Evolutionary conservation across 2,113 vertebrate genomes (phyloP).

Genomic region (Eulacestoma nigropectus): DNA sequence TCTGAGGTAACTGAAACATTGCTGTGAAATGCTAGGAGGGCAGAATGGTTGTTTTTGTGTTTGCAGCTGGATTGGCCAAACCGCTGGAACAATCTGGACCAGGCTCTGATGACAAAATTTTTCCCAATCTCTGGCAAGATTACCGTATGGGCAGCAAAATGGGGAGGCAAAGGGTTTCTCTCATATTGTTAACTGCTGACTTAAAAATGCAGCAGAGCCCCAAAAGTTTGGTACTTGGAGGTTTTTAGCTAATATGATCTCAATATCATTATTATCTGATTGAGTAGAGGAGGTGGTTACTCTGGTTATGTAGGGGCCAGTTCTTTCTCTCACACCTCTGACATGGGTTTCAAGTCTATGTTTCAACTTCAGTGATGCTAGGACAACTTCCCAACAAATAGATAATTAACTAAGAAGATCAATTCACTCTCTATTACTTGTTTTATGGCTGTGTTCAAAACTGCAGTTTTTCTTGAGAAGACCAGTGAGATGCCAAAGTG

Average conservation of each 20-base stretch:
- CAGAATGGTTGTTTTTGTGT: background rate
- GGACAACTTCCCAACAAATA: background rate
- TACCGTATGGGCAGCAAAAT: background rate
- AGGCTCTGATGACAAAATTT: background rate
- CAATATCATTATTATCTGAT: background rate
- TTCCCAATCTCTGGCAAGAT: background rate
- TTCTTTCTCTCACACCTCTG: background rate
- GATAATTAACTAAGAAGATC: background rate
- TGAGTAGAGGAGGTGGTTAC: background rate
- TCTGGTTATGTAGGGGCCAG: background rate
- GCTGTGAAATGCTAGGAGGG: background rate
- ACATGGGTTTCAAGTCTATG: background rate
- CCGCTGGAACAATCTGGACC: background rate
- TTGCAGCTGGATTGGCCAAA: background rate
- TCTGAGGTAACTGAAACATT: background rate
- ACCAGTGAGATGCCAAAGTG: background rate
- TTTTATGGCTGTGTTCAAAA: background rate
- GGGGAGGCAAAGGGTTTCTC: background rate
- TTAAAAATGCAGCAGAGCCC: background rate
- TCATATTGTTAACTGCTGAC: fast-evolving
- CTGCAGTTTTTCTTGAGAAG: background rate
- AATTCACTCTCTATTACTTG: background rate
- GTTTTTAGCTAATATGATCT: background rate
- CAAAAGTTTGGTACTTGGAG: background rate
- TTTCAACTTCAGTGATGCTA: background rate